Evolutionary conservation across 2,888 invertebrate species (phyloP).

Genomic region (Morpho helenor): DNA sequence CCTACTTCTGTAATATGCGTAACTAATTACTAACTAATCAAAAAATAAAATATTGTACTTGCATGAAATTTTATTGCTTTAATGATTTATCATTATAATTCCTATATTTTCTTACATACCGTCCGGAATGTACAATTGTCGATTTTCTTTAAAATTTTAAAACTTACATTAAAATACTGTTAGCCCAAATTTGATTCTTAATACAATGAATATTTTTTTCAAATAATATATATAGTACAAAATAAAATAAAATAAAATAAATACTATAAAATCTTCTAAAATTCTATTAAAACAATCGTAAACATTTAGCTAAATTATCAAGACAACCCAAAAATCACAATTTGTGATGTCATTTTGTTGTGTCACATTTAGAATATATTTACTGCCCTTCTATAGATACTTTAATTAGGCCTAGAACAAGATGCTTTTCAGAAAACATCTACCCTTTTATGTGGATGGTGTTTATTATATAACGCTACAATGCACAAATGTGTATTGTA

Average conservation of each 20-base stretch:
- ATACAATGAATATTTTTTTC: slow-evolving; percentile 21
- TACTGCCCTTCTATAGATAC: neutral
- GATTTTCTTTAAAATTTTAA: slow-evolving; percentile 21
- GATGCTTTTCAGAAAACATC: slow-evolving; percentile 19
- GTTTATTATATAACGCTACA: slow-evolving; percentile 8
- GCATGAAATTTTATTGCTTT: slow-evolving; percentile 40
- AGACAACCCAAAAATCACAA: slow-evolving; percentile 24
- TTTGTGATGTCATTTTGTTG: slow-evolving; percentile 18
- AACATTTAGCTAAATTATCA: slow-evolving; percentile 24
- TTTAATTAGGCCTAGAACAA: slow-evolving; percentile 16
- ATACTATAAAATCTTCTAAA: slow-evolving; percentile 27
- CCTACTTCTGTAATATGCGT: slow-evolving; percentile 16
- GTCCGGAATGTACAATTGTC: slow-evolving; percentile 50
- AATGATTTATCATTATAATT: slow-evolving; percentile 28
- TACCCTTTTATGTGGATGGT: slow-evolving; percentile 1
- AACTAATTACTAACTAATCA: slow-evolving; percentile 21
- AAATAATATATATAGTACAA: slow-evolving; percentile 8
- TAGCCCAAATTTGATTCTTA: slow-evolving; percentile 24
- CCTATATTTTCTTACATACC: slow-evolving; percentile 35
- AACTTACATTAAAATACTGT: slow-evolving; percentile 37
- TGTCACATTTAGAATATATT: slow-evolving; percentile 12
- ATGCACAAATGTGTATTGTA: slow-evolving; percentile 8
- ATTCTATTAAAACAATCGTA: slow-evolving; percentile 24
- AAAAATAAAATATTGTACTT: slow-evolving; percentile 63
- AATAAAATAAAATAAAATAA: slow-evolving; percentile 22